These are phyloP conservation scores for Denticeps clupeoides DNA, from an alignment of 2,797 vertebrate species.

Conservation along the genomic window DNA sequence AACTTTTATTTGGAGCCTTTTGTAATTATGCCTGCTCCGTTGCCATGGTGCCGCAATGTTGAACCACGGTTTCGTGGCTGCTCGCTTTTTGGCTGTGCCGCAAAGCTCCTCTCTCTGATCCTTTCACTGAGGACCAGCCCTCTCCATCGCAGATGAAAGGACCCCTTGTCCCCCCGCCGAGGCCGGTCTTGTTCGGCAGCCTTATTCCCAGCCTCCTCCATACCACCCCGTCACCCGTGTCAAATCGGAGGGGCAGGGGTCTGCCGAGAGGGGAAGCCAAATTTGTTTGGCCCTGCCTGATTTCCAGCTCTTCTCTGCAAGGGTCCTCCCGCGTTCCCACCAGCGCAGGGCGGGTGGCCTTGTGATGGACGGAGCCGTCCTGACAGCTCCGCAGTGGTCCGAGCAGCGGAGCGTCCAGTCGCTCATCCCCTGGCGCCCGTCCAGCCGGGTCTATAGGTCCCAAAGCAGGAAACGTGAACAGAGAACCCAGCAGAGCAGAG, in stretches of 20 bases:
- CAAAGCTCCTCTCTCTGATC: conserved; percentile 16
- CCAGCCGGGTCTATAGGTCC: no score
- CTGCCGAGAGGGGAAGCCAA: conserved; percentile 17
- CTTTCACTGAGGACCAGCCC: conserved; percentile 15
- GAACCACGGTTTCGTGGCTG: conserved; percentile 19
- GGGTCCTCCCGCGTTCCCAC: conserved; percentile 11
- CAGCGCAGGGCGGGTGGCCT: neutral
- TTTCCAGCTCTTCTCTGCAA: conserved; percentile 1
- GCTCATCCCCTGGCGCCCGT: no score
- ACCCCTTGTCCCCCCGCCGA: conserved; percentile 33
- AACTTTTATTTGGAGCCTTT: no score
- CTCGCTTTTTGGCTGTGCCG: conserved; percentile 13
- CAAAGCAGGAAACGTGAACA: no score
- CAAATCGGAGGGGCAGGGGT: conserved; percentile 17
- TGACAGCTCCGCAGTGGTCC: conserved; percentile 1
- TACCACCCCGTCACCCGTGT: conserved; percentile 19
- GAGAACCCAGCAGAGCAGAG: no score
- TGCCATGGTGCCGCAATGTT: conserved; percentile 1
- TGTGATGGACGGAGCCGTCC: conserved; percentile 13
- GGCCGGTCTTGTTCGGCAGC: conserved; percentile 46
- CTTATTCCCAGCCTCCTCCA: conserved; percentile 32
- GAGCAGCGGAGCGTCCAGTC: conserved; percentile 9
- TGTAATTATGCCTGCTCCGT: neutral
- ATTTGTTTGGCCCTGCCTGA: conserved; percentile 19
- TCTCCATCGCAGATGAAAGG: conserved; percentile 24